A percentile compares a stretch with the other conserved stretches of the same genome.
Conservation (phyloP, 2,797 vertebrate species). For the Ctenochaetus hawaiiensis region DNA sequence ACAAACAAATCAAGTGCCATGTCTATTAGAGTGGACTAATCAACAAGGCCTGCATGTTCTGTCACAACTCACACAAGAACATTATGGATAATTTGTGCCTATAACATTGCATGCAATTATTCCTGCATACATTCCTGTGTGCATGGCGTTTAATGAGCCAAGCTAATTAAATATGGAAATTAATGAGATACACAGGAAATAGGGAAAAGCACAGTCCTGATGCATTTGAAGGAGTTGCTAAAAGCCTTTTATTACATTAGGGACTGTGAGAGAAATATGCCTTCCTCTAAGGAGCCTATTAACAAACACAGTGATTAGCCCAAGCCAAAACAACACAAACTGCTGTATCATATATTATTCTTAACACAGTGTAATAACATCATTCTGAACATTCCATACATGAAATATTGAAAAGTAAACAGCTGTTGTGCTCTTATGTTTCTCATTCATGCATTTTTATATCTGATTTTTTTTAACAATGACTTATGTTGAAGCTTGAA, state of each 20-base stretch:
- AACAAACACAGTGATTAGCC: constrained; percentile 76
- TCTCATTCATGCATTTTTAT: constrained; percentile 33
- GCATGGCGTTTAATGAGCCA: constrained; percentile 82
- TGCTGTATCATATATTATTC: constrained; percentile 51
- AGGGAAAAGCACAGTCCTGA: constrained; percentile 75
- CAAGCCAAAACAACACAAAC: constrained; percentile 49
- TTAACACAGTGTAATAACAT: constrained; percentile 48
- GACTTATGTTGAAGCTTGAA: not conserved
- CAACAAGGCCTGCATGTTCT: constrained; percentile 75
- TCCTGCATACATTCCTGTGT: constrained; percentile 79
- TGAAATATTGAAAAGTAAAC: constrained; percentile 53
- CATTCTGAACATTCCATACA: constrained; percentile 33
- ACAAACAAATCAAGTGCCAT: constrained; percentile 78
- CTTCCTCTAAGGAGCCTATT: constrained; percentile 75
- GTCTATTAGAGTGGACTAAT: constrained; percentile 78
- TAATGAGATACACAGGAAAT: constrained; percentile 80
- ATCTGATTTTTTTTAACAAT: constrained; percentile 46
- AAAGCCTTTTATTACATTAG: constrained; percentile 82
- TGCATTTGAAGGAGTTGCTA: constrained; percentile 82
- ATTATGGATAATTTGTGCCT: constrained; percentile 78
- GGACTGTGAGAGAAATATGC: constrained; percentile 59
- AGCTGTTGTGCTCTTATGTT: constrained; percentile 11
- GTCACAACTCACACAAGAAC: constrained; percentile 77
- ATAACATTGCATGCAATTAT: constrained; percentile 79
- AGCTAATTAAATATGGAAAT: constrained; percentile 88